Base-by-base conservation (phyloP, 2,113 vertebrate genomes). In the Chionis minor region DNA sequence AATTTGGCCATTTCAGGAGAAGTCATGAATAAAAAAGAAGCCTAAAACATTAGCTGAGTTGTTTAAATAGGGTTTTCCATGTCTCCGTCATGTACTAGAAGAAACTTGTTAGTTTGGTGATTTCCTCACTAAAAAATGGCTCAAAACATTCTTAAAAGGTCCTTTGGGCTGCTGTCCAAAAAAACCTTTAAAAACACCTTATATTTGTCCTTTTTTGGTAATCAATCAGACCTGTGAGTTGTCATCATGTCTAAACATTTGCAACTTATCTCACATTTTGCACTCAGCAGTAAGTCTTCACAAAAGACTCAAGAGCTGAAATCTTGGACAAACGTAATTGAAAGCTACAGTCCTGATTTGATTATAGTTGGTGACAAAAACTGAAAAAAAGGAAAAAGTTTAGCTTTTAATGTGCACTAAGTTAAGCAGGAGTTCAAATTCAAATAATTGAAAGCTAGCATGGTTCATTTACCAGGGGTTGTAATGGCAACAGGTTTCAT, bases 221-320 rank as follows among this genome's bases (percentile, higher is more conserved):
- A 96, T 97, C 79, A 97, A 56, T 96, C 91, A 93, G 87, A 51
- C 83, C 67, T 92, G 32, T 84, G 75, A 73, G 51, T 82, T 94
- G 72, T 95, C 95, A 38, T 91, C 58, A 35, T 82, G 81, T 96
- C 67, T 96, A 86, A 91, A 96, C 44, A 92, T 96, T 93, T 97
- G 47, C 81, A 96, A 87, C 77, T 95, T 96, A 88, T 92, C 75
- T 96, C 52, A 81, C 84, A 66, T 75, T 95, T 89, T 93, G 38
- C 93, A 90, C 84, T 96, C 88, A 91, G 52, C 74, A 59, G 51
- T 94, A 85, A 93, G 86, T 86, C 91, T 94, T 95, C 62, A 89
- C 13, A 62, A 88, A 95, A 96, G 81, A 80, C 66, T 96, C 63
- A 92, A 96, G 83, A 91, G 56, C 81, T 96, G 56, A 58, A 80